Conservation (phyloP, 2,888 invertebrate species). For the Cenopis cana region DNA sequence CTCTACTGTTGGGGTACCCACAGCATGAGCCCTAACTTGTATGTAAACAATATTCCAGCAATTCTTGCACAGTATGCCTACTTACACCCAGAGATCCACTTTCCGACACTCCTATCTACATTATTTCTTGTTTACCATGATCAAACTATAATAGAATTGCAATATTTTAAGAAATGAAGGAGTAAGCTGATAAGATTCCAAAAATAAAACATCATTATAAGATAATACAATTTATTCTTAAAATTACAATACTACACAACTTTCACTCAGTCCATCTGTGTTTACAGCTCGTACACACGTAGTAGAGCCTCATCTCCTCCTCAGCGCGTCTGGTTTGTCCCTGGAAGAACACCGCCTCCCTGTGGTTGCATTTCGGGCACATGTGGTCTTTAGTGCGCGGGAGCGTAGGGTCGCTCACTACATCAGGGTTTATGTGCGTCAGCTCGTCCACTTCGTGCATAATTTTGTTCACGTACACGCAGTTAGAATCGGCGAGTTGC, state of each 20-base stretch:
- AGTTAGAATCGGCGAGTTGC: constrained; percentile 98
- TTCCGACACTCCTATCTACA: too few relatives aligned
- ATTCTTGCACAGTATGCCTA: too few relatives aligned
- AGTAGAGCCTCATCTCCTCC: constrained; percentile 99
- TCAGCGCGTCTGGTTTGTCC: constrained; percentile 98
- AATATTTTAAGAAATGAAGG: too few relatives aligned
- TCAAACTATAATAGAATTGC: too few relatives aligned
- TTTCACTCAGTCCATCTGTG: constrained; percentile 97
- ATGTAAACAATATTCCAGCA: too few relatives aligned
- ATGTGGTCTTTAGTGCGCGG: constrained; percentile 99
- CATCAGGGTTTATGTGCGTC: constrained; percentile 99
- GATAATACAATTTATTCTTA: constrained; percentile 24
- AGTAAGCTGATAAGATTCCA: too few relatives aligned
- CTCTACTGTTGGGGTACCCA: too few relatives aligned
- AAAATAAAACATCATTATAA: constrained; percentile 3
- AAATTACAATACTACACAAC: constrained; percentile 1
- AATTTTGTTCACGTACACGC: constrained; percentile 99
- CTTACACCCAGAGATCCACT: too few relatives aligned
- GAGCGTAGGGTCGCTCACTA: constrained; percentile 98
- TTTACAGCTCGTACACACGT: constrained; percentile 97
- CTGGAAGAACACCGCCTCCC: constrained; percentile 98
- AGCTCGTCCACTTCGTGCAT: constrained; percentile 99
- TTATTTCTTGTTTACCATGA: too few relatives aligned
- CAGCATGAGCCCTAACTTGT: too few relatives aligned
- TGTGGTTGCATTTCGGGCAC: constrained; percentile 97